These are phyloP conservation scores for Smittia sp. DNA, from an alignment of 2,888 invertebrate genomes.

Conservation along the genomic window DNA sequence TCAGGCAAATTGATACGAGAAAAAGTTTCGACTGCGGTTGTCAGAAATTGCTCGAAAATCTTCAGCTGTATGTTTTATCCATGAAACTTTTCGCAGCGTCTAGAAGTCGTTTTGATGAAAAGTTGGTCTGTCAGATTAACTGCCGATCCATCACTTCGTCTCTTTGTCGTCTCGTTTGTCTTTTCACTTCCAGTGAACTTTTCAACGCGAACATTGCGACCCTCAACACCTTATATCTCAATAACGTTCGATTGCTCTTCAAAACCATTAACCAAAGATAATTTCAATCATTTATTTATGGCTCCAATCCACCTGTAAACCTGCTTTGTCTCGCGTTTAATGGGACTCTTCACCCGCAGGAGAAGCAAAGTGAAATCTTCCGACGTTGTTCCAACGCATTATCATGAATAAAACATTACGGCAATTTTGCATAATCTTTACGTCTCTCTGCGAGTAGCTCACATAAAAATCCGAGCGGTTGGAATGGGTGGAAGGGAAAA, in stretches of 20 bases:
- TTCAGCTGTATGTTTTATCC: not conserved
- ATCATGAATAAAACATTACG: constrained; percentile 23
- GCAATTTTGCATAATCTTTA: constrained; percentile 16
- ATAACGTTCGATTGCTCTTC: too few relatives aligned
- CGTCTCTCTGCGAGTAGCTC: not conserved
- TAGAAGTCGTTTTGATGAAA: too few relatives aligned
- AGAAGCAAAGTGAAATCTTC: not conserved
- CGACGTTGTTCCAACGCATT: not conserved
- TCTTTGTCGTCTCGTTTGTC: too few relatives aligned
- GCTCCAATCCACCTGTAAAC: not conserved
- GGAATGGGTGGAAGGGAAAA: not conserved
- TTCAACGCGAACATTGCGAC: too few relatives aligned
- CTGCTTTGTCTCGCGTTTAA: not conserved
- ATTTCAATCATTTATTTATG: constrained; percentile 1
- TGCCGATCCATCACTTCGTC: too few relatives aligned
- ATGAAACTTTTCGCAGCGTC: too few relatives aligned
- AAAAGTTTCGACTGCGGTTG: not conserved
- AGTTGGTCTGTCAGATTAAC: too few relatives aligned
- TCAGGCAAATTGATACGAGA: not conserved
- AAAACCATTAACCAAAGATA: not conserved
- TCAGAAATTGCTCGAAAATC: too few relatives aligned
- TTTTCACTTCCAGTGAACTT: too few relatives aligned
- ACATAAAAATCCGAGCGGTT: not conserved
- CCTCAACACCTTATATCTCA: too few relatives aligned
- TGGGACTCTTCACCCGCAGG: not conserved